Evolutionary conservation across 1,140 invertebrate genomes (phyloP), one percentile per base, ranked within the genome.

Genomic region (Drosophila sulfurigaster): DNA sequence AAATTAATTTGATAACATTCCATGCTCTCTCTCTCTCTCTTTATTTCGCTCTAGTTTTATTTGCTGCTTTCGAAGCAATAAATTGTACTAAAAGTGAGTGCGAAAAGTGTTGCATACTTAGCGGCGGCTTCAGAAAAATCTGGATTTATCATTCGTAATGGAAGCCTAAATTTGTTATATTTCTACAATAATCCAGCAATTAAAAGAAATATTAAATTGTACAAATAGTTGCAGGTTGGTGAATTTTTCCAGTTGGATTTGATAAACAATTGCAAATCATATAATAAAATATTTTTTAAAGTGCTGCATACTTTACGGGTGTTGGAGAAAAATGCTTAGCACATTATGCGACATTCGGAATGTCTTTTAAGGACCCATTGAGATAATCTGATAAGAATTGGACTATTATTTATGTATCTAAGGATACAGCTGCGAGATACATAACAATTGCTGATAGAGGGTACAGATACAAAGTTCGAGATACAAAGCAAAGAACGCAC

Each of bases 1-100:
- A 88, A 88, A 88, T 88, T 88, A 88, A 88, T 88, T 88, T 88
- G 68, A 81, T 85, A 89, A 79, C 70, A 76, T 78, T 78, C 86
- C 20, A 25, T 25, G 20, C 20, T 25, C 20, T 25, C 66, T 68
- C 76, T 72, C 52, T 38, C 20, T 25, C 79, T 85, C 66, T 68
- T 79, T 72, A 46, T 68, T 67, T 63, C 16, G 58, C 59, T 63
- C 5, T 38, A 7, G 35, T 38, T 59, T 45, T 48, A 48, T 57
- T 64, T 32, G 38, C 6, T 49, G 13, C 25, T 35, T 15, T 15
- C 3, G 1, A 20, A 41, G 51, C 20, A 65, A 38, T 25, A 52
- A 63, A 63, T 48, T 49, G 5, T 30, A 30, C 48, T 67, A 30
- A 48, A 49, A 16, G 20, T 5, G 8, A 49, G 45, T 64, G 48